A percentile compares a stretch with the other conserved stretches of the same genome.
Conservation (phyloP, 2,888 invertebrate genomes). For the Andrena bicolor region DNA sequence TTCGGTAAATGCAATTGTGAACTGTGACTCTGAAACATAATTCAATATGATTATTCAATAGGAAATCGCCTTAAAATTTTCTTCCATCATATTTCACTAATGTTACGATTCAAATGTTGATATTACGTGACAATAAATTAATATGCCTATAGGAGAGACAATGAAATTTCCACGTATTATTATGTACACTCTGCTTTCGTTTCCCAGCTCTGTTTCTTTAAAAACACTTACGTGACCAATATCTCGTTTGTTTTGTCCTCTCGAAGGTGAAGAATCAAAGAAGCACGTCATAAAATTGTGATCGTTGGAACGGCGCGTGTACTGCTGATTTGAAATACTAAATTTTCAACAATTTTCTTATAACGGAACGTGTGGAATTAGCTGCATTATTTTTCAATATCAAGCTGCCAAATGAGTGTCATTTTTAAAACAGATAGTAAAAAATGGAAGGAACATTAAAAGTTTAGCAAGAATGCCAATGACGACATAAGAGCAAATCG, state of each 20-base stretch:
- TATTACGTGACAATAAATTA: constrained; percentile 32
- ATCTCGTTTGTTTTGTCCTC: neutral
- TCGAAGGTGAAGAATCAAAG: constrained; percentile 6
- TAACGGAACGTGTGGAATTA: neutral
- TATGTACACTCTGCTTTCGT: constrained; percentile 31
- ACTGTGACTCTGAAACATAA: neutral
- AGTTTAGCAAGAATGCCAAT: neutral
- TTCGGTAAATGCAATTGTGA: constrained; percentile 18
- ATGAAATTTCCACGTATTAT: constrained; percentile 31
- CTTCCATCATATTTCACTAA: constrained; percentile 8
- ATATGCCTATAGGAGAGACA: constrained; percentile 19
- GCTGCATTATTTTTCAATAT: neutral
- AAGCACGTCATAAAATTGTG: constrained; percentile 10
- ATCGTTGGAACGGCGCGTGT: neutral
- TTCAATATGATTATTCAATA: neutral
- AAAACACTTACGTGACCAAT: constrained; percentile 6
- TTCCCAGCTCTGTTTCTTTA: neutral
- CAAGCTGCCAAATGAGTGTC: neutral
- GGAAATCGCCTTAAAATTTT: neutral
- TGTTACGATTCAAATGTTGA: neutral
- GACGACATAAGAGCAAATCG: constrained; percentile 2
- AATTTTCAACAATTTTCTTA: constrained; percentile 2
- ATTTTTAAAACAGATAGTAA: neutral
- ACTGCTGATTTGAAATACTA: constrained; percentile 4
- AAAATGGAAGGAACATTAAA: constrained; percentile 12